Conservation (phyloP, 2,113 vertebrate genomes). For the Leuciscus idus region DNA sequence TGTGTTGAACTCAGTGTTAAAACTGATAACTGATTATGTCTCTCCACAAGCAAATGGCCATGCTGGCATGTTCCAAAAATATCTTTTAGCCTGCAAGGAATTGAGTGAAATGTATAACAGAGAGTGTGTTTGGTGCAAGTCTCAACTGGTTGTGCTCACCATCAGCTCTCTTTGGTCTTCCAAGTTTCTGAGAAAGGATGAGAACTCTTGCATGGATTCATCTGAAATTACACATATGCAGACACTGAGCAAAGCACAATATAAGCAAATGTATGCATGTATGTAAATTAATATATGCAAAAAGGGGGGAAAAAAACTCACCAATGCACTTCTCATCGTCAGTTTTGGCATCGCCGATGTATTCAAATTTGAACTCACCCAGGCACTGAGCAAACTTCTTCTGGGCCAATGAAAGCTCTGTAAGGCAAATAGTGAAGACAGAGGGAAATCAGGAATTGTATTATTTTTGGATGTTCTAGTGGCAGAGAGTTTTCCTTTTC, state of each 20-base stretch:
- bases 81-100: not conserved
- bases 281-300: not conserved
- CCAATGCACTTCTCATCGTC: slow-evolving; percentile 95
- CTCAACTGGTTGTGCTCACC: slow-evolving; percentile 79
- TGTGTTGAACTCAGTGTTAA: not conserved
- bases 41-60: not conserved
- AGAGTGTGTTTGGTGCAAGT: slow-evolving; percentile 46
- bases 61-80: not conserved
- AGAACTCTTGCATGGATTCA: slow-evolving; percentile 94
- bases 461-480: not conserved
- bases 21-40: not conserved
- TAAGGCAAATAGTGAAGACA: not conserved
- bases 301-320: slow-evolving; percentile 57
- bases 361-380: slow-evolving; percentile 95
- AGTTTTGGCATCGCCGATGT: slow-evolving; percentile 95
- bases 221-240: slow-evolving; percentile 76
- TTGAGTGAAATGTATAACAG: not conserved
- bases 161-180: slow-evolving; percentile 97
- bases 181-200: slow-evolving; percentile 89
- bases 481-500: no score
- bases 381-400: slow-evolving; percentile 94
- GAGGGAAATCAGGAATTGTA: not conserved
- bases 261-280: not conserved
- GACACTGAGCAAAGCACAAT: no score
- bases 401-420: slow-evolving; percentile 91